Evolutionary conservation across 2,113 vertebrate genomes (phyloP).

Genomic region (Isurus oxyrinchus): DNA sequence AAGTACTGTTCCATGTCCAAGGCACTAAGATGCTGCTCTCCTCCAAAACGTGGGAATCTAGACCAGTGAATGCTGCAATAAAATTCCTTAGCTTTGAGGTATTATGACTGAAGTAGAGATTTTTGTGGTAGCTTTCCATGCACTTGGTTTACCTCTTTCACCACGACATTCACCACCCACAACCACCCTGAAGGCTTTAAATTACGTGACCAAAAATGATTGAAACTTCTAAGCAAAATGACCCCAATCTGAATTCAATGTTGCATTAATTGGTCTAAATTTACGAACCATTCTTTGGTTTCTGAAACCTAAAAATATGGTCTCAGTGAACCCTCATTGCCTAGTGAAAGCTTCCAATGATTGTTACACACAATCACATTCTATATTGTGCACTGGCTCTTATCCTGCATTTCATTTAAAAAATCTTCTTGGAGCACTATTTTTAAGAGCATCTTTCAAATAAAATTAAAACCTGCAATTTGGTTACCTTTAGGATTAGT

Average conservation of each 20-base stretch:
- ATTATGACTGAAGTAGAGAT: neutral
- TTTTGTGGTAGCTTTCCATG: neutral
- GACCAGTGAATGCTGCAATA: too few relatives aligned
- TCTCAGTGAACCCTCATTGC: neutral
- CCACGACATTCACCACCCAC: neutral
- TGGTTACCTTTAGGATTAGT: neutral
- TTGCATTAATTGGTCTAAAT: neutral
- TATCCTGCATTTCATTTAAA: neutral
- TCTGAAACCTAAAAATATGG: neutral
- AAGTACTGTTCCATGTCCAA: too few relatives aligned
- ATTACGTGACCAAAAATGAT: neutral
- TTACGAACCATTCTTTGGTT: neutral
- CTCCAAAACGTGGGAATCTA: too few relatives aligned
- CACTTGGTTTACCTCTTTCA: neutral
- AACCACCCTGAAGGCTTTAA: neutral
- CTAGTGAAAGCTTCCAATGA: neutral
- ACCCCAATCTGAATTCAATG: neutral
- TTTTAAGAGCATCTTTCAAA: neutral
- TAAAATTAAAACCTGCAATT: neutral
- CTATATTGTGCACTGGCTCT: neutral
- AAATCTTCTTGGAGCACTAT: neutral
- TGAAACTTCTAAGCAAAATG: neutral
- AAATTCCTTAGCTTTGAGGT: too few relatives aligned
- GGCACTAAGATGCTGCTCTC: too few relatives aligned
- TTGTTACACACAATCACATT: neutral